Percentiles rank a stretch among this genome's conserved stretches.
Conservation (phyloP, 2,113 vertebrate genomes). For the Phylloscopus trochiloides region DNA sequence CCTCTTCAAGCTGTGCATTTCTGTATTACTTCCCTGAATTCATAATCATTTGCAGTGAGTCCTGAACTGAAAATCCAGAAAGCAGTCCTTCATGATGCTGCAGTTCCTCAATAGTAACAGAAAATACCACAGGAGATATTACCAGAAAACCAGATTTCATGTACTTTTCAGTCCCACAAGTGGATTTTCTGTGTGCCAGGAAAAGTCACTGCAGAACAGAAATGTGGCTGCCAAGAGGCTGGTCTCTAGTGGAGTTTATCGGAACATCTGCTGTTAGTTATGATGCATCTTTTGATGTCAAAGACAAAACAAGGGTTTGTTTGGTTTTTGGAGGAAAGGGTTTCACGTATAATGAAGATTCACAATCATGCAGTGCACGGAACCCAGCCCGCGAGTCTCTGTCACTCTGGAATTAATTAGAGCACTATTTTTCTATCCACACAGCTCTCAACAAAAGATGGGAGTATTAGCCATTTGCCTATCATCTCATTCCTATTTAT, state of each 20-base stretch:
- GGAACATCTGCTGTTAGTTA: conserved; percentile 21
- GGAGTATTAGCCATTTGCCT: conserved; percentile 28
- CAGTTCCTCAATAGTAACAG: not conserved
- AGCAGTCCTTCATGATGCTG: not conserved
- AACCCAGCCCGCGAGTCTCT: not conserved
- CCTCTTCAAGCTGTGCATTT: not conserved
- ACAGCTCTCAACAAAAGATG: not conserved
- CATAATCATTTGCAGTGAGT: not conserved
- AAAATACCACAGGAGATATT: not conserved
- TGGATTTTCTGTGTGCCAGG: not conserved
- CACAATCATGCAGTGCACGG: not conserved
- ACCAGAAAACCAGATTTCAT: not conserved
- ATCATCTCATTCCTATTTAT: not conserved
- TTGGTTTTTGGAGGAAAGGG: conserved; percentile 13
- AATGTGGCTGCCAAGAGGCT: not conserved
- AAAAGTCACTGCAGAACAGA: not conserved
- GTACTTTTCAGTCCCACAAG: not conserved
- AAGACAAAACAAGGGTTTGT: conserved; percentile 41
- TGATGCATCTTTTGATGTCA: conserved; percentile 32
- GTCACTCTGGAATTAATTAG: conserved; percentile 49
- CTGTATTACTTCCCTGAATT: not conserved
- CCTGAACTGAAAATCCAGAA: not conserved
- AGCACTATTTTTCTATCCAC: not conserved
- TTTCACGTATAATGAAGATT: conserved; percentile 11
- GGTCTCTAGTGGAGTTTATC: conserved; percentile 17